Evolutionary conservation across 92 coral and sea anemone species (phyloP), one percentile per base, ranked within the genome.

Genomic region (Palythoa grandis): DNA sequence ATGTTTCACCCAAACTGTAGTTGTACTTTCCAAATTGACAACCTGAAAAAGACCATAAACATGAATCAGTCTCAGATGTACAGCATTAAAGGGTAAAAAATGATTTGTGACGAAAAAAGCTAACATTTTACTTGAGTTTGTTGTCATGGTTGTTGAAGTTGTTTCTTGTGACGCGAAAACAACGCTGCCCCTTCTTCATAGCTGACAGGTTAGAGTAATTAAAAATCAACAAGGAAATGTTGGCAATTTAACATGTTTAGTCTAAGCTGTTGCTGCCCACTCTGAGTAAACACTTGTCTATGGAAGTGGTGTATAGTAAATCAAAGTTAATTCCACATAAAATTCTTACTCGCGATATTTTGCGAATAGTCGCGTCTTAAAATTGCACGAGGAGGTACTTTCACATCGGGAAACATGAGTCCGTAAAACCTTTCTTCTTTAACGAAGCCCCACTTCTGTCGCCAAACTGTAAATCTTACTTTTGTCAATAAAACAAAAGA

Each of bases 1-100:
- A 94, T 16, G 86, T 77, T 7, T 83, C 69, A 3, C 92, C 98
- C n/a, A 94, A 88, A 58, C 74, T 78, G 83, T 94, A 92, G 50
- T 91, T 89, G 5, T 70, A 83, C 11, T 53, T 24, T 12, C 95
- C 93, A 76, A 94, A 92, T 40, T 68, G 87, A 72, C 98, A 94
- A 9, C 98, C 98, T 94, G 77, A 13, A 37, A 69, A 69, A 66
- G 58, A 69, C 50, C 6, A 43, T 43, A 8, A 43, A 43, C 4
- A 43, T 8, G 50, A 43, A 8, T 43, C 50, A 5, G 9, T 43
- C 50, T 43, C 50, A 43, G 50, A 43, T 43, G 50, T 43, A 5
- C 17, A 22, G 29, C 37, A 48, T 38, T n/a, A 74, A 57, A 16
- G 15, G 58, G 29, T 47, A 50, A 40, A 3, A 43, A 52, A 23